A percentile compares a stretch with the other conserved stretches of the same genome.
These are phyloP conservation scores for Tholera decimalis DNA, from an alignment of 2,888 invertebrate species.

Conservation along the genomic window DNA sequence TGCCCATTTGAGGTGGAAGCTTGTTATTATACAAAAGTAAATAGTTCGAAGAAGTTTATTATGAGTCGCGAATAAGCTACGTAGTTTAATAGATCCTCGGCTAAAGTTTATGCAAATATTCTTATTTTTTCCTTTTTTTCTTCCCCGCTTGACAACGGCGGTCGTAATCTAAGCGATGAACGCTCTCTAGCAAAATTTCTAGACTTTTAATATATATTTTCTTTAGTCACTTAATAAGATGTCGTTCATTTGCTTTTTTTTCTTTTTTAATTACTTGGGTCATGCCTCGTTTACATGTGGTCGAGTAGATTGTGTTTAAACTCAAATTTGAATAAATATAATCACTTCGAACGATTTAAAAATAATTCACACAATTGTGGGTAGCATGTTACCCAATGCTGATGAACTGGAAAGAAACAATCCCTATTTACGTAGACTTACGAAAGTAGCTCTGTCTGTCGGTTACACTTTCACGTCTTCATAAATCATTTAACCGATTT, in stretches of 20 bases:
- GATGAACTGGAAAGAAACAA: too few relatives aligned
- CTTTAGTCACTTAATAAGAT: constrained; percentile 27
- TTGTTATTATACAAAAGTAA: neutral
- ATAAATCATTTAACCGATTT: too few relatives aligned
- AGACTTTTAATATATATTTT: constrained; percentile 30
- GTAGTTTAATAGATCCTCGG: constrained; percentile 45
- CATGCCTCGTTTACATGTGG: neutral
- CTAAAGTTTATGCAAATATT: constrained; percentile 50
- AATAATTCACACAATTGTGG: too few relatives aligned
- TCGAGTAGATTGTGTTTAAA: too few relatives aligned
- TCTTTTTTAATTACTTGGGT: constrained; percentile 3
- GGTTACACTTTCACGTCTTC: too few relatives aligned
- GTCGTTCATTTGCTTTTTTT: constrained; percentile 17
- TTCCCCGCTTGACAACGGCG: constrained; percentile 24
- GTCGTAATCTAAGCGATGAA: constrained; percentile 23
- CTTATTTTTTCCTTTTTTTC: constrained; percentile 13
- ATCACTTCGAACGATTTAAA: too few relatives aligned
- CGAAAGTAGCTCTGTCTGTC: too few relatives aligned
- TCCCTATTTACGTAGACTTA: too few relatives aligned
- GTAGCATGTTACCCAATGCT: too few relatives aligned
- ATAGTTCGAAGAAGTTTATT: constrained; percentile 26
- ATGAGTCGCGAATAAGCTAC: constrained; percentile 26
- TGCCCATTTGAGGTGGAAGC: too few relatives aligned
- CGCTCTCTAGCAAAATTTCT: constrained; percentile 17
- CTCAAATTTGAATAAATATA: too few relatives aligned